Evolutionary conservation across 1,140 invertebrate species (phyloP), one percentile per base, ranked within the genome.

Genomic region (Papilio polyxenes): DNA sequence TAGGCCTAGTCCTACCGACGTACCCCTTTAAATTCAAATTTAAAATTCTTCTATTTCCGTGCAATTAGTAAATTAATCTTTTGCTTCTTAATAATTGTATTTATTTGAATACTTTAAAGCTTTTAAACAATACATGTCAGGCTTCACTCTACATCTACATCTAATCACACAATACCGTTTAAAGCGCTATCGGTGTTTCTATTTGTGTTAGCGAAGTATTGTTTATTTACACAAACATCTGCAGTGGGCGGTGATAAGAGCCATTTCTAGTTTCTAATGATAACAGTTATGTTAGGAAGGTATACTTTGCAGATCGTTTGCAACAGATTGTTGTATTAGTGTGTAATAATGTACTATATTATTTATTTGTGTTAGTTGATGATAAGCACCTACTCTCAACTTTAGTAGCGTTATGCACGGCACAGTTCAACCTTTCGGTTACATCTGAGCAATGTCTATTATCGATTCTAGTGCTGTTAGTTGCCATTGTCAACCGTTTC

Each of bases 201-300:
- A 69, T 69, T 69, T 69, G 23, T 69, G 65, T 69, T 69, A 69
- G n/a, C 31, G 65, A 59, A 8, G 56, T 37, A 37, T 69, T 65
- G 59, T 53, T 17, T 17, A 15, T 69, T 31, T 69, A 69, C 31
- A 69, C 23, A 69, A 69, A 69, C 23, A 69, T 37, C 65, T 59
- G 17, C 56, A 37, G 23, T 37, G 65, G 11, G 31, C 65, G 65
- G 20, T 37, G 65, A 69, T 69, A 69, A 69, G 20, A 5, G 13
- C 11, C 65, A 69, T 69, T 59, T 59, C 56, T 59, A n/a, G 31
- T 69, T 69, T 37, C 65, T 37, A 37, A 0, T 37, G 65, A 69
- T 69, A 69, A 69, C 59, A 23, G 59, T 20, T 3, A 37, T 31
- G 65, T 69, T 69, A 69, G 13, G 65, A 69, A 69, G 65, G 23